phyloP scores from a whole-genome alignment of 1,140 invertebrate genomes.

The Cheumatopsyche charites region DNA sequence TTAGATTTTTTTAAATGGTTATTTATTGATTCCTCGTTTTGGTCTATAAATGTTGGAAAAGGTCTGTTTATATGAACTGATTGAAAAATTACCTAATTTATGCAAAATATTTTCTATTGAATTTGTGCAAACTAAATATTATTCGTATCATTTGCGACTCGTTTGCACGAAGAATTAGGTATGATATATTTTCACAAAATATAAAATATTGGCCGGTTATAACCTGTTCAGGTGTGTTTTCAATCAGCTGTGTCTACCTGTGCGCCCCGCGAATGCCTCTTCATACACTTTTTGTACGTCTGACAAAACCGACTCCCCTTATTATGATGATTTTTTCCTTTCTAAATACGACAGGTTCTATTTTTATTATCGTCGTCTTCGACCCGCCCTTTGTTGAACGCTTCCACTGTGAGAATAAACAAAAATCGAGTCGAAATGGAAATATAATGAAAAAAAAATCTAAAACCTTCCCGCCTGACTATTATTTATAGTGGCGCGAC shows the following conservation, averaged over 20 bases:
- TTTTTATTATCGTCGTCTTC: conserved; percentile 19
- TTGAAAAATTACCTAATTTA: no score
- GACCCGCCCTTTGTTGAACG: neutral
- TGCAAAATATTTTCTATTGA: no score
- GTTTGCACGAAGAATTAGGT: neutral
- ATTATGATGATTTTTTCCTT: neutral
- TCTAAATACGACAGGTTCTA: conserved; percentile 29
- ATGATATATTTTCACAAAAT: neutral
- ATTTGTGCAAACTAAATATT: no score
- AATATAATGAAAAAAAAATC: no score
- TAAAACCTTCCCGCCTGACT: neutral
- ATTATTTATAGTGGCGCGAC: conserved; percentile 8
- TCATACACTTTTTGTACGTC: neutral
- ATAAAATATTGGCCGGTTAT: no score
- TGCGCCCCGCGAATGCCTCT: neutral
- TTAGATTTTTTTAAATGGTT: no score
- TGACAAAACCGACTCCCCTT: conserved; percentile 27
- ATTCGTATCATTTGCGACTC: no score
- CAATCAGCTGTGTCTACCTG: conserved; percentile 13
- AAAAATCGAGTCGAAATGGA: no score
- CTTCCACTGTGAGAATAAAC: neutral
- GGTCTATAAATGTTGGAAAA: no score
- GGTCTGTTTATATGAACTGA: no score
- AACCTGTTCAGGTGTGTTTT: neutral
- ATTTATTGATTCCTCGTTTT: no score